Percentiles rank a stretch among this genome's conserved stretches.
phyloP scores from a whole-genome alignment of 2,888 invertebrate genomes.

The Hesperia comma region DNA sequence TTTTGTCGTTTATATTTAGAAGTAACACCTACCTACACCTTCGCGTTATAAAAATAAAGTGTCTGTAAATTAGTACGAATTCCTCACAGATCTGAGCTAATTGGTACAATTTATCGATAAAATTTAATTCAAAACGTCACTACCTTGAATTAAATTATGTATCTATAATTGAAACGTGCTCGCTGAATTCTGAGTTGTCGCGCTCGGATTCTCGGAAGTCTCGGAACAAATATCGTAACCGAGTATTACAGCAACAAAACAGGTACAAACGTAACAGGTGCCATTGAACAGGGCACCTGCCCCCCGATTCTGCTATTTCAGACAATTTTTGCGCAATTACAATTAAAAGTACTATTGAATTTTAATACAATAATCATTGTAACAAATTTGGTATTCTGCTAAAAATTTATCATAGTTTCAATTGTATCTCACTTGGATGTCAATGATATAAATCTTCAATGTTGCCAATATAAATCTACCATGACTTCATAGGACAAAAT shows the following conservation, averaged over 20 bases:
- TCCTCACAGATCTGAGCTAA: not conserved
- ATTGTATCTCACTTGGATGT: no score
- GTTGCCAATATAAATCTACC: no score
- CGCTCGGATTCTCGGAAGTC: slow-evolving; percentile 1
- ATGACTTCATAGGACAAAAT: no score
- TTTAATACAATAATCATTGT: no score
- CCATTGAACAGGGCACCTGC: slow-evolving; percentile 20
- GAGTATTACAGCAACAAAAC: slow-evolving; percentile 14
- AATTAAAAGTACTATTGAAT: no score
- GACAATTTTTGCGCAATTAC: no score
- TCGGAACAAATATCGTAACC: slow-evolving; percentile 7
- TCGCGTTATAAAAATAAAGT: not conserved
- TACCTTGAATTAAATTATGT: not conserved
- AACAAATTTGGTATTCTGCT: no score
- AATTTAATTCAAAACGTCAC: not conserved
- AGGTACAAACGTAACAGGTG: slow-evolving; percentile 34
- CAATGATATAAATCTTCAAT: no score
- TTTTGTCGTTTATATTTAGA: no score
- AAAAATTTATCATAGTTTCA: no score
- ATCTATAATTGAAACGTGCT: not conserved
- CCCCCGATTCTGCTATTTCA: no score
- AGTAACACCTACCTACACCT: not conserved
- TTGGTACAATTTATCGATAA: not conserved
- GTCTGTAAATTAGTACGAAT: not conserved
- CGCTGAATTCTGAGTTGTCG: not conserved